phyloP scores from a whole-genome alignment of 2,888 invertebrate genomes.

The Andrena praecox region DNA sequence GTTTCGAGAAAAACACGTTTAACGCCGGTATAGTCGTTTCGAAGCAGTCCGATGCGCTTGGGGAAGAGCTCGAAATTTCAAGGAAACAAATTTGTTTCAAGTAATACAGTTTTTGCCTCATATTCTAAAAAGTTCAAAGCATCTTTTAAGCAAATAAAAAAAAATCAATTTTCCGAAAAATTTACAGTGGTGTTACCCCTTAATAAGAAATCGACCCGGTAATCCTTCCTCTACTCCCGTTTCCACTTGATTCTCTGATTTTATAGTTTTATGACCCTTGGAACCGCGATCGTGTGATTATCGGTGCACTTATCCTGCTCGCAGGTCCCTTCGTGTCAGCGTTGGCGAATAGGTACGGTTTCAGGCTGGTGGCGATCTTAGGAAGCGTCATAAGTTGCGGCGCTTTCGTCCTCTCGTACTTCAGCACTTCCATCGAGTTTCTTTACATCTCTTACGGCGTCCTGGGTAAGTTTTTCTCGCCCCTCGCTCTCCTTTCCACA shows the following conservation, averaged over 20 bases:
- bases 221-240: no score
- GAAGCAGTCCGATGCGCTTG: no score
- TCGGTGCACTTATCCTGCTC: constrained; percentile 38
- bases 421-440: constrained; percentile 90
- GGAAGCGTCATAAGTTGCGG: constrained; percentile 91
- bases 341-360: constrained; percentile 96
- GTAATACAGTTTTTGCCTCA: no score
- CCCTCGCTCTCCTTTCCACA: neutral
- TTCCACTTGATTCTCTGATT: neutral
- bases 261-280: neutral
- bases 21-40: no score
- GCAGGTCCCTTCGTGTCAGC: constrained; percentile 96
- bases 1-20: no score
- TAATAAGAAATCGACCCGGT: no score
- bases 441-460: constrained; percentile 94
- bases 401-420: constrained; percentile 91
- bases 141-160: no score
- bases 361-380: constrained; percentile 93
- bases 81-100: no score
- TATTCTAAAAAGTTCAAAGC: no score
- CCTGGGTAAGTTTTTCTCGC: constrained; percentile 86
- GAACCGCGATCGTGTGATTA: neutral
- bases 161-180: no score
- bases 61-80: no score
- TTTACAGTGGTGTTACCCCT: no score